These are phyloP conservation scores for pig (Sus scrofa) DNA, from an alignment of 2,113 vertebrate genomes.

Conservation along the genomic window T2T-Sscrofa CM000826.6:25391501-25392000, in stretches of 20 bases:
- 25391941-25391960: not conserved
- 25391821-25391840: not conserved
- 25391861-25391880: not conserved
- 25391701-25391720: not conserved
- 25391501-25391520: not conserved
- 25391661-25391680: conserved; percentile 64
- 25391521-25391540: not conserved
- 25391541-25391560: not conserved
- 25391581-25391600: not conserved
- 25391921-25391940: not conserved
- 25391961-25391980: not conserved
- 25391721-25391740: not conserved
- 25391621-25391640: not conserved
- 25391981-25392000: not conserved
- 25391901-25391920: not conserved
- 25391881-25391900: not conserved
- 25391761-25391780: not conserved
- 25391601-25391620: not conserved
- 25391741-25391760: not conserved
- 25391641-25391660: not conserved
- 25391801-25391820: not conserved
- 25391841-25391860: not conserved
- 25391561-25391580: not conserved
- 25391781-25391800: not conserved
- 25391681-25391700: not conserved